Percentiles rank a stretch among this genome's conserved stretches.
Evolutionary conservation across 2,797 vertebrate genomes (phyloP).

Genomic region (Cephalopachus bancanus): DNA sequence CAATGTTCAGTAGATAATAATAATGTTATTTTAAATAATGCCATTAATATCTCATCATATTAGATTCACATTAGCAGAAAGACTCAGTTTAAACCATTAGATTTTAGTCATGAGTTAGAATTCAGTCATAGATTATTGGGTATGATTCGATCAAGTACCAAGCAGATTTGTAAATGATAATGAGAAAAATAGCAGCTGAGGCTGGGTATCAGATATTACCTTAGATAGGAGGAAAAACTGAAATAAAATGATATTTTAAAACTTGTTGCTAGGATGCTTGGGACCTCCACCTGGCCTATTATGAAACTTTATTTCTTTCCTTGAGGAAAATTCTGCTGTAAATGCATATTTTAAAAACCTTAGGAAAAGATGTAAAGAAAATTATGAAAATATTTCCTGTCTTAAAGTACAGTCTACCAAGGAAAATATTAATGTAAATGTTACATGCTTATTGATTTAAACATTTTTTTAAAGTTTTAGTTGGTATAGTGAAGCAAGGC

Average conservation of each 20-base stretch:
- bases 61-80: background rate
- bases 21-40: conserved; percentile 15
- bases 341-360: background rate
- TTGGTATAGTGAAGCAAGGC: background rate
- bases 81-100: background rate
- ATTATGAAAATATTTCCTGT: conserved; percentile 21
- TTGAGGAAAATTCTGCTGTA: conserved; percentile 12
- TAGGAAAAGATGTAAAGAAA: background rate
- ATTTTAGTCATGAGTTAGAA: background rate
- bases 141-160: background rate
- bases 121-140: background rate
- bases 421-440: background rate
- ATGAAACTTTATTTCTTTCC: background rate
- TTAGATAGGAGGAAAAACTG: background rate
- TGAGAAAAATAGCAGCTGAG: background rate
- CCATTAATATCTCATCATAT: background rate
- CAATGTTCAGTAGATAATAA: background rate
- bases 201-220: too few species aligned
- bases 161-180: background rate
- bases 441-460: background rate
- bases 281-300: background rate
- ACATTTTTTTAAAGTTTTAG: background rate
- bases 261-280: background rate
- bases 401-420: background rate
- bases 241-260: background rate